A percentile compares a stretch with the other conserved stretches of the same genome.
phyloP scores from a whole-genome alignment of 2,797 vertebrate genomes.

The Carapus acus region DNA sequence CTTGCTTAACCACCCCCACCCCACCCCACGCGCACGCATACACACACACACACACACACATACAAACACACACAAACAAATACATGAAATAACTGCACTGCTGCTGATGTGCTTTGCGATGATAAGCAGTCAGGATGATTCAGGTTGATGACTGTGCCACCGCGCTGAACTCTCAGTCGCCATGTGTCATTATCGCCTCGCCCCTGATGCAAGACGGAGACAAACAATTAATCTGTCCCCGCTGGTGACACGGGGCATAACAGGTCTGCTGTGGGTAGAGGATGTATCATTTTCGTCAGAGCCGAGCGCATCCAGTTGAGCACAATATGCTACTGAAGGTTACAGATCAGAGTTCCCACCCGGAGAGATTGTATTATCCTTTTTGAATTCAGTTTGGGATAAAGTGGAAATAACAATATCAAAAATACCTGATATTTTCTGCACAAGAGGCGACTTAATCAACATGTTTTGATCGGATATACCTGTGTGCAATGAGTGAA shows the following conservation, averaged over 20 bases:
- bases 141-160: constrained; percentile 48
- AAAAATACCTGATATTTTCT: no score
- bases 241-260: constrained; percentile 48
- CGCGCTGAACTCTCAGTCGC: constrained; percentile 57
- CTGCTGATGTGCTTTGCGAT: constrained; percentile 39
- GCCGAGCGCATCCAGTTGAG: constrained; percentile 12
- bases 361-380: no score
- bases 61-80: no score
- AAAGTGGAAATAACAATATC: no score
- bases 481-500: constrained; percentile 11
- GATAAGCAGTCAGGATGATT: constrained; percentile 58
- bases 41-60: no score
- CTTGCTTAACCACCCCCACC: no score
- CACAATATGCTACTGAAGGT: neutral
- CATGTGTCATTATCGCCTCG: constrained; percentile 61
- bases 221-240: constrained; percentile 65
- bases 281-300: constrained; percentile 9
- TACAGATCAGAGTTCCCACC: neutral
- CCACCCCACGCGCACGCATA: no score
- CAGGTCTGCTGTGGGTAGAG: constrained; percentile 44
- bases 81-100: constrained; percentile 28
- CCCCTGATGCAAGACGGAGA: constrained; percentile 61
- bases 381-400: no score
- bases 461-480: constrained; percentile 1
- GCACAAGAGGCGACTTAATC: no score